Conservation (phyloP, 2,888 invertebrate genomes). For the Argyra leucocephala region DNA sequence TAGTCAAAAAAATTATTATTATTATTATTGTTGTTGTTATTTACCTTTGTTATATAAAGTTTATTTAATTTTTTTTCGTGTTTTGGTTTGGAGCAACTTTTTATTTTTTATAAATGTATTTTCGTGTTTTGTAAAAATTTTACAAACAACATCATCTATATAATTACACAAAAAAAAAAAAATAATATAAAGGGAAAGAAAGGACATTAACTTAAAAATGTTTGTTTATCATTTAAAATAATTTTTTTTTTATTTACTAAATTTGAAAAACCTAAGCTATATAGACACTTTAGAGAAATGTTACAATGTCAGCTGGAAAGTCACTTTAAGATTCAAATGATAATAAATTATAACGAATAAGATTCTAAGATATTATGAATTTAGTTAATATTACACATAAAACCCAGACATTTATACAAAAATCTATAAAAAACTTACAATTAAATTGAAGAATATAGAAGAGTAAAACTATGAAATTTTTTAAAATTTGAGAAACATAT, state of each 20-base stretch:
- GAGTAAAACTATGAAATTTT: no score
- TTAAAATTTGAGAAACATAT: no score
- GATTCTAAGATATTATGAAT: neutral
- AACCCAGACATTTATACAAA: neutral
- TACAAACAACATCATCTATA: no score
- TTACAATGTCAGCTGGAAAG: neutral
- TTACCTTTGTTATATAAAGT: constrained; percentile 1
- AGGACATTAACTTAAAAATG: neutral
- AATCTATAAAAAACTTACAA: no score
- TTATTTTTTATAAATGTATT: neutral
- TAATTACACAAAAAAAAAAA: no score
- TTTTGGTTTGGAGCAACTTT: neutral
- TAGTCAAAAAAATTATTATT: neutral
- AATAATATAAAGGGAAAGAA: neutral
- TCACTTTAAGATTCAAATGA: neutral
- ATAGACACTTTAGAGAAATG: neutral
- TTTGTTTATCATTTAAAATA: neutral
- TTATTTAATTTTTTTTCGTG: neutral
- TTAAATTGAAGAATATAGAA: no score
- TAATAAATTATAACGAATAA: neutral
- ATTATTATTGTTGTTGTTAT: neutral
- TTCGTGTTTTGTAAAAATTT: neutral
- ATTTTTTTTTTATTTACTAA: no score
- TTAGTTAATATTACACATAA: neutral
- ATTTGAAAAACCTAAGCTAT: no score